Conservation (phyloP, 2,113 vertebrate species). For the Gnathonemus echidnorhynchus region DNA sequence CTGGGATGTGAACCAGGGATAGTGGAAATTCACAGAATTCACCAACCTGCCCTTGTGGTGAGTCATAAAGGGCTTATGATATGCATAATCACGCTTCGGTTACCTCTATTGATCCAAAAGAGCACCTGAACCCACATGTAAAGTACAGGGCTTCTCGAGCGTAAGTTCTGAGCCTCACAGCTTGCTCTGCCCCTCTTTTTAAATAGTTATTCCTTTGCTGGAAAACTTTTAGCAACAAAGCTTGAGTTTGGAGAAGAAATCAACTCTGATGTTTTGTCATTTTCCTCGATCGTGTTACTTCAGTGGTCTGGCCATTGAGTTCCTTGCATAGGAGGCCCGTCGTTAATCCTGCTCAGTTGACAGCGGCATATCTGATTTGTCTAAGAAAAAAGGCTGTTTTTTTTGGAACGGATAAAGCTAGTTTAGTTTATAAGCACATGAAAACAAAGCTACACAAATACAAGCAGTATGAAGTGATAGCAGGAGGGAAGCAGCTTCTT, state of each 20-base stretch:
- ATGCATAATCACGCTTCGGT: not conserved
- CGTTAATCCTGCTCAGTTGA: not conserved
- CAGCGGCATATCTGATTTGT: not conserved
- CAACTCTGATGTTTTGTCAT: not conserved
- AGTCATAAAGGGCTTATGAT: not conserved
- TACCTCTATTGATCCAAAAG: not conserved
- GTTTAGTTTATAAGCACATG: not conserved
- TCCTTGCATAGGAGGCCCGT: not conserved
- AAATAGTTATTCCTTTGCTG: not conserved
- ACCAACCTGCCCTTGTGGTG: not conserved
- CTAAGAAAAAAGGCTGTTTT: not conserved
- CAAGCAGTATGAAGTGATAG: not conserved
- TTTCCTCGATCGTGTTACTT: not conserved
- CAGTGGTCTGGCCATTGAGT: not conserved
- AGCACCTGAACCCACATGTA: not conserved
- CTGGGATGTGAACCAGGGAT: not conserved
- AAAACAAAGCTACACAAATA: not conserved
- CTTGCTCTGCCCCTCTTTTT: not conserved
- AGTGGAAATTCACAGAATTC: not conserved
- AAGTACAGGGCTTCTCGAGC: not conserved
- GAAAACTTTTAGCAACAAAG: not conserved
- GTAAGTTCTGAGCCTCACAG: not conserved
- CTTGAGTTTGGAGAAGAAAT: not conserved
- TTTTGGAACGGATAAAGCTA: not conserved
- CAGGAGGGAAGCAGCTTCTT: not conserved